A percentile compares a stretch with the other conserved stretches of the same genome.
Evolutionary conservation across 2,888 invertebrate species (phyloP).

Genomic region (Amphimallon solstitiale): DNA sequence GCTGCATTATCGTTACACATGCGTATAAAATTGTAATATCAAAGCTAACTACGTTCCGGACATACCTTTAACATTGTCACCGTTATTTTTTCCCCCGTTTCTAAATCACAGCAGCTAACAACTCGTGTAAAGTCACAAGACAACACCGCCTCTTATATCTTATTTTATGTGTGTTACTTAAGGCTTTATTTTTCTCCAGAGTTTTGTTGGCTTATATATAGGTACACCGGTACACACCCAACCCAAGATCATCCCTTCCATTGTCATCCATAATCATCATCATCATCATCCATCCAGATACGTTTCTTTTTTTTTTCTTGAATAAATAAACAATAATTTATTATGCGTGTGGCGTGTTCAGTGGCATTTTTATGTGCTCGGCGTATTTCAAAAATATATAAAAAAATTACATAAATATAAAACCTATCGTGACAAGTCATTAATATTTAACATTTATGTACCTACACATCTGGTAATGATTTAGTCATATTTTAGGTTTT

Average conservation of each 20-base stretch:
- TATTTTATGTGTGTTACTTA: not conserved
- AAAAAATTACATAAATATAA: not conserved
- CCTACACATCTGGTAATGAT: too few relatives aligned
- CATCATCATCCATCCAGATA: constrained; percentile 20
- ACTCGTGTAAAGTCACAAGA: constrained; percentile 17
- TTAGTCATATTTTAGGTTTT: too few relatives aligned
- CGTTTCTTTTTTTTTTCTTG: constrained; percentile 26
- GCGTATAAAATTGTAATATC: not conserved
- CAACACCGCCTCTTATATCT: not conserved
- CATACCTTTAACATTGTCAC: constrained; percentile 27
- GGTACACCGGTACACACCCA: not conserved
- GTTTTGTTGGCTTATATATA: constrained; percentile 20
- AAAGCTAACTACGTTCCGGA: not conserved
- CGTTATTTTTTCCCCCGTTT: not conserved
- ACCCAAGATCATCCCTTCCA: constrained; percentile 28
- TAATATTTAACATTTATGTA: constrained; percentile 20
- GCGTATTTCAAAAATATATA: not conserved
- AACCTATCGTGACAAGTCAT: constrained; percentile 12
- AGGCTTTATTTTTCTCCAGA: constrained; percentile 17
- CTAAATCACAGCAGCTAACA: not conserved
- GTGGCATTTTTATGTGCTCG: not conserved
- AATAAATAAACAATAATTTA: constrained; percentile 28
- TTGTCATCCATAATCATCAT: too few relatives aligned
- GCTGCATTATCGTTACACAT: too few relatives aligned
- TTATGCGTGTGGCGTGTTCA: constrained; percentile 19